Conservation (phyloP, 2,113 vertebrate genomes). For the Datnioides undecimradiatus region DNA sequence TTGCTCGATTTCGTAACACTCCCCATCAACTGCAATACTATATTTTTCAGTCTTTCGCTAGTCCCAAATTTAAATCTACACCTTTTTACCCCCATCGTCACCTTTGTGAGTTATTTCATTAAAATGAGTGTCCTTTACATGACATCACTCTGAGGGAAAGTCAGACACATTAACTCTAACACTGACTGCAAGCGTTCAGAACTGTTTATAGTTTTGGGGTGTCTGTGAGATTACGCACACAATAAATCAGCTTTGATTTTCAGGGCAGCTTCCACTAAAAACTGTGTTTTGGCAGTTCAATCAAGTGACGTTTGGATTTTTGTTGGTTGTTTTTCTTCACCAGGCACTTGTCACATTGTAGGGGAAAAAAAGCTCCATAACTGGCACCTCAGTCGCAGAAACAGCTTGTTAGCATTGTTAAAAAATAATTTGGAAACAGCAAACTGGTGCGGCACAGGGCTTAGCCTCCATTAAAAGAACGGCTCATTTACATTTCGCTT, state of each 20-base stretch:
- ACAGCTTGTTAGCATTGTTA: conserved; percentile 67
- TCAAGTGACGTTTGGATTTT: conserved; percentile 41
- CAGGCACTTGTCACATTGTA: conserved; percentile 64
- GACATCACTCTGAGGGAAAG: conserved; percentile 37
- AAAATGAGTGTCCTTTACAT: conserved; percentile 4
- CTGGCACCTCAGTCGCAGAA: conserved; percentile 60
- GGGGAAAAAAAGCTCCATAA: conserved; percentile 67
- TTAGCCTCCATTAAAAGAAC: conserved; percentile 60
- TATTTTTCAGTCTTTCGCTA: conserved; percentile 21
- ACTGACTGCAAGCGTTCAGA: conserved; percentile 10
- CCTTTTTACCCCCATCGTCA: conserved; percentile 33
- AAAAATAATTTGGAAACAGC: conserved; percentile 69
- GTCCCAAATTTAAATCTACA: conserved; percentile 26
- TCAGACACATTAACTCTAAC: conserved; percentile 35
- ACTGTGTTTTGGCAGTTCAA: conserved; percentile 36
- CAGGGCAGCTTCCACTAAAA: conserved; percentile 31
- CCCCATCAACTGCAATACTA: neutral
- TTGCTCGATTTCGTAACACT: neutral
- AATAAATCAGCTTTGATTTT: conserved; percentile 60
- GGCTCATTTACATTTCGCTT: conserved; percentile 63
- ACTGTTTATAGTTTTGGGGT: conserved; percentile 39
- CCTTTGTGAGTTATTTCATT: conserved; percentile 41
- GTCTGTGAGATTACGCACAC: conserved; percentile 55
- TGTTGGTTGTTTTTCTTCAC: conserved; percentile 67
- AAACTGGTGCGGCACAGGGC: conserved; percentile 24